These are phyloP conservation scores for Melanchra persicariae DNA, from an alignment of 2,888 invertebrate species.

Conservation along the genomic window DNA sequence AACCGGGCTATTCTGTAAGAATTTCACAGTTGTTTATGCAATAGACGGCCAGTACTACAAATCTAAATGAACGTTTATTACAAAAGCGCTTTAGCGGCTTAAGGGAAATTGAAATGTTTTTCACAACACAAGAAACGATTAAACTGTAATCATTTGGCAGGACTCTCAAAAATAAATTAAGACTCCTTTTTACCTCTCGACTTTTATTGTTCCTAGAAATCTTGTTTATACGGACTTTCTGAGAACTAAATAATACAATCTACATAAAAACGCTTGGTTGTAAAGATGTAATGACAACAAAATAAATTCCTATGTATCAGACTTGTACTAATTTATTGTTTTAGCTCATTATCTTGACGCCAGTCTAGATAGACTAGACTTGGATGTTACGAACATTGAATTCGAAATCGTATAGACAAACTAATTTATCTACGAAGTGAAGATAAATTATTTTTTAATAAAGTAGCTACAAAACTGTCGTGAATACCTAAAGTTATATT, in stretches of 20 bases:
- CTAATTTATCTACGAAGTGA: constrained; percentile 25
- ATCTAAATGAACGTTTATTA: constrained; percentile 17
- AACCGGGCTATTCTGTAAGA: not conserved
- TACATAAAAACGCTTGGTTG: constrained; percentile 26
- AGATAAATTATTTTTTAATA: no score
- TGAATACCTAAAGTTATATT: not conserved
- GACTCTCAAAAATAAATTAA: constrained; percentile 35
- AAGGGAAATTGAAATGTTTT: constrained; percentile 25
- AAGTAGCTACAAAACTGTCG: not conserved
- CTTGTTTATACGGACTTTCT: constrained; percentile 39
- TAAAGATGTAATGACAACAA: constrained; percentile 8
- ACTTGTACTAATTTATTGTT: not conserved
- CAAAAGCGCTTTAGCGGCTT: constrained; percentile 11
- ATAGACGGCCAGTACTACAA: not conserved
- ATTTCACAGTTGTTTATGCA: not conserved
- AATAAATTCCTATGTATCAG: constrained; percentile 33
- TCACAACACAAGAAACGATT: constrained; percentile 36
- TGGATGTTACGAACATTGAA: not conserved
- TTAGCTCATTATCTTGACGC: constrained; percentile 27
- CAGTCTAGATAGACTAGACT: not conserved
- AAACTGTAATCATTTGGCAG: constrained; percentile 36
- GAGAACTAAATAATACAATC: constrained; percentile 19
- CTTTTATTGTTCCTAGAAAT: constrained; percentile 31
- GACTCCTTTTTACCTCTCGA: constrained; percentile 22
- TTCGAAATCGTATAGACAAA: not conserved